phyloP scores from a whole-genome alignment of 2,888 invertebrate genomes.

The Drosophila macrothrix region DNA sequence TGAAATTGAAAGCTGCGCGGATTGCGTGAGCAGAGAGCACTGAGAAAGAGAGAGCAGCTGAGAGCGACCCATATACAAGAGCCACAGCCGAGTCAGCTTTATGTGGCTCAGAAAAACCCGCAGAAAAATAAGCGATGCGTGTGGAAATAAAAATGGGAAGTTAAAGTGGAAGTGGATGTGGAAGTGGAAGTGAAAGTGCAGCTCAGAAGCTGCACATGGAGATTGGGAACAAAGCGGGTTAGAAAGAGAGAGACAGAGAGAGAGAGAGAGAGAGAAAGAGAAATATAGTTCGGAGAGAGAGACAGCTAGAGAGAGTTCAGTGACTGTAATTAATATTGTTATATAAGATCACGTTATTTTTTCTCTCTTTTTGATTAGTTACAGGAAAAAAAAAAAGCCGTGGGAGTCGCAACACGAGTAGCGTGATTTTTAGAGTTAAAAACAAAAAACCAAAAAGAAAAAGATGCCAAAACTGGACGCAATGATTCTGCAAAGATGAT shows the following conservation, averaged over 20 bases:
- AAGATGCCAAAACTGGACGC: constrained; percentile 48
- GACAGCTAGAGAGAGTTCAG: constrained; percentile 9
- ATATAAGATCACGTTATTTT: constrained; percentile 24
- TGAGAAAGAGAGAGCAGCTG: neutral
- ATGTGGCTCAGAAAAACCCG: constrained; percentile 50
- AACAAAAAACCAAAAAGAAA: constrained; percentile 8
- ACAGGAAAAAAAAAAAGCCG: constrained; percentile 24
- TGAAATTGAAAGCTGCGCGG: constrained; percentile 38
- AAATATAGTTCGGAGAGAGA: neutral
- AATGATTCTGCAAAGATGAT: constrained; percentile 82
- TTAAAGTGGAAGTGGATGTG: constrained; percentile 51
- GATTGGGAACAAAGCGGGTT: constrained; percentile 27
- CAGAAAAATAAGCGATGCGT: constrained; percentile 54
- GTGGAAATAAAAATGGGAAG: constrained; percentile 52
- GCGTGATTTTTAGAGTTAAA: constrained; percentile 9
- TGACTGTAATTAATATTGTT: constrained; percentile 20
- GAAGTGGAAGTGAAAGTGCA: constrained; percentile 67
- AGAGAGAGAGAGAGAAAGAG: neutral
- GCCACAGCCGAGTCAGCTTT: constrained; percentile 49
- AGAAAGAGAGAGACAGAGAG: constrained; percentile 6
- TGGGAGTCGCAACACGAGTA: constrained; percentile 25
- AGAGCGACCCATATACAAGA: constrained; percentile 15
- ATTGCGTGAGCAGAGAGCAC: constrained; percentile 16
- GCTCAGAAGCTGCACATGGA: constrained; percentile 30
- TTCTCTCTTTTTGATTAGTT: constrained; percentile 17